Conservation (phyloP, 2,797 vertebrate species). For the Gila robusta region DNA sequence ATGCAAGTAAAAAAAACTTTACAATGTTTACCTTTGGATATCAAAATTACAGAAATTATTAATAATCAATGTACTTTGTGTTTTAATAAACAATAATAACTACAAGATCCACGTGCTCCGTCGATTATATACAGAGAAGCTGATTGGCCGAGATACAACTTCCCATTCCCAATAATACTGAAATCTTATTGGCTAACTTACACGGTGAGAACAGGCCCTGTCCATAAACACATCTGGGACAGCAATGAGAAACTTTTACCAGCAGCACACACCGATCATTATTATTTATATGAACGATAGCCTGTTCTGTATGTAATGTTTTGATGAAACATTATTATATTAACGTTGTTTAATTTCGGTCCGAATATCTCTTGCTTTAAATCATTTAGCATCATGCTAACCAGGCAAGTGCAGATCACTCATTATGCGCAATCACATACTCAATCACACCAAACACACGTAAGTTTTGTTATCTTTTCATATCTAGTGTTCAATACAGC, state of each 20-base stretch:
- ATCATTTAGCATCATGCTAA: slow-evolving; percentile 37
- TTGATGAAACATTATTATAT: background rate
- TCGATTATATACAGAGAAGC: slow-evolving; percentile 6
- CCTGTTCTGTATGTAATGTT: background rate
- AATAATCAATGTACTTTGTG: background rate
- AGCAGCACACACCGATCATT: background rate
- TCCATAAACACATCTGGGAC: background rate
- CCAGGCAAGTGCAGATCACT: background rate
- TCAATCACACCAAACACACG: background rate
- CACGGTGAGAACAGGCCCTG: background rate
- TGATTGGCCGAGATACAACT: slow-evolving; percentile 21
- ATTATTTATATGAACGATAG: background rate
- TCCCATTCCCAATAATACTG: background rate
- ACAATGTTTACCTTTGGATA: background rate
- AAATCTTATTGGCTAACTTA: slow-evolving; percentile 1
- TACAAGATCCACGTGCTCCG: slow-evolving; percentile 6
- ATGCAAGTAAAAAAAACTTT: background rate
- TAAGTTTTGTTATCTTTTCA: background rate
- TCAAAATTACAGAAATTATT: background rate
- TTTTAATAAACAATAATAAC: background rate
- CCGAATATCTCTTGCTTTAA: background rate
- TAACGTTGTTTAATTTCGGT: background rate
- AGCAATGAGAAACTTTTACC: background rate
- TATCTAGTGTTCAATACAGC: background rate
- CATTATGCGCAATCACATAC: background rate